A percentile compares a stretch with the other conserved stretches of the same genome.
Evolutionary conservation across 2,888 invertebrate genomes (phyloP).

Genomic region (Cephus pygmeus): DNA sequence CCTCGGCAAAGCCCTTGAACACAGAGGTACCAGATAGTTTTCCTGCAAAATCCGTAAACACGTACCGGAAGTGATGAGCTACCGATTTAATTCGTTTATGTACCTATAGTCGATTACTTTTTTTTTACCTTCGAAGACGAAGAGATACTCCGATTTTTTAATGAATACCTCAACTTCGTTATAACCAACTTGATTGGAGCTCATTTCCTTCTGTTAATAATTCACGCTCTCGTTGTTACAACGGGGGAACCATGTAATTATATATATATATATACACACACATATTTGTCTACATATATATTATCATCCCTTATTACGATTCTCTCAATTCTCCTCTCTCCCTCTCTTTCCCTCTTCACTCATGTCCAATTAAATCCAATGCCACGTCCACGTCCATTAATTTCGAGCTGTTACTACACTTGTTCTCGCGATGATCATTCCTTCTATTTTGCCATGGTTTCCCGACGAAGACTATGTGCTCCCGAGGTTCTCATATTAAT

Average conservation of each 20-base stretch:
- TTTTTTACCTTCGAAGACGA: background rate
- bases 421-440: background rate
- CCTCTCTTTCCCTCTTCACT: background rate
- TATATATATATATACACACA: too few relatives aligned
- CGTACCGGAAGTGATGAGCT: background rate
- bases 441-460: background rate
- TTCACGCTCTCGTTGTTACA: background rate
- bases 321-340: background rate
- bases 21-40: background rate
- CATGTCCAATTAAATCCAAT: background rate
- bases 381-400: background rate
- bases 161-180: background rate
- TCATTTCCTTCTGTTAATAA: background rate
- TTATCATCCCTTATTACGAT: background rate
- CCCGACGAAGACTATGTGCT: background rate
- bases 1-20: background rate
- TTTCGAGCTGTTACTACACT: background rate
- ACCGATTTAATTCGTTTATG: background rate
- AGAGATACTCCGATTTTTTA: background rate
- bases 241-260: background rate
- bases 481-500: background rate
- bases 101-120: background rate
- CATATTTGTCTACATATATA: too few relatives aligned
- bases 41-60: background rate
- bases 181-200: background rate